Evolutionary conservation across 2,113 vertebrate species (phyloP), one percentile per base, ranked within the genome.

Genomic region (Deroptyus accipitrinus): DNA sequence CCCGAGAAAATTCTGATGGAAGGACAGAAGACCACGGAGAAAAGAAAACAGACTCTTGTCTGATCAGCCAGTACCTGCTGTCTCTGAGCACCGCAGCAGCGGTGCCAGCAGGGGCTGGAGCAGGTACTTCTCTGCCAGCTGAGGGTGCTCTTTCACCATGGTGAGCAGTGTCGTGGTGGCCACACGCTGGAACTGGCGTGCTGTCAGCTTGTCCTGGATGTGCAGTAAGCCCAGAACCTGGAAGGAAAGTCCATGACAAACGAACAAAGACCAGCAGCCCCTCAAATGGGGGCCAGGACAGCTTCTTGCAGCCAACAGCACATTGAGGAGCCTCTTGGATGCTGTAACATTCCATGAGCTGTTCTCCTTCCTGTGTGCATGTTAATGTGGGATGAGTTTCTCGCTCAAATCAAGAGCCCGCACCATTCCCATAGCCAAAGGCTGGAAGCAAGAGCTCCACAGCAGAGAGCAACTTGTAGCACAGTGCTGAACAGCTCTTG

Each of bases 171-270:
- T 98, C 20, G 97, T 98, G 72, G 98, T 99, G 88, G 99, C 99
- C 85, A 99, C 99, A 19, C 98, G 98, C 97, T 99, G 99, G 91
- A 99, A 99, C 94, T 99, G 99, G 46, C 73, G 98, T 0, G 98
- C 98, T 2, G 98, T 97, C 91, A 96, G 86, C 67, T 98, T 98
- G 97, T 99, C 99, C 96, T 97, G 98, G 86, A 99, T 97, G 97
- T 99, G 99, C 79, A 99, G 97, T 76, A 99, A 98, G 72, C 98
- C 98, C 31, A 99, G 95, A 44, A 99, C 95, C 99, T 99, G 94
- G 39, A 89, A 94, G 24, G 59, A 48, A 94, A 89, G 24, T 6
- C 54, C 52, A 48, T 0, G 0, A n/a, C 17, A 49, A 41, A 37
- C 13, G 66, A 52, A 33, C 20, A 76, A 79, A 87, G 28, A 69